Conservation (phyloP, 2,888 invertebrate species). For the Eilema sororculum region DNA sequence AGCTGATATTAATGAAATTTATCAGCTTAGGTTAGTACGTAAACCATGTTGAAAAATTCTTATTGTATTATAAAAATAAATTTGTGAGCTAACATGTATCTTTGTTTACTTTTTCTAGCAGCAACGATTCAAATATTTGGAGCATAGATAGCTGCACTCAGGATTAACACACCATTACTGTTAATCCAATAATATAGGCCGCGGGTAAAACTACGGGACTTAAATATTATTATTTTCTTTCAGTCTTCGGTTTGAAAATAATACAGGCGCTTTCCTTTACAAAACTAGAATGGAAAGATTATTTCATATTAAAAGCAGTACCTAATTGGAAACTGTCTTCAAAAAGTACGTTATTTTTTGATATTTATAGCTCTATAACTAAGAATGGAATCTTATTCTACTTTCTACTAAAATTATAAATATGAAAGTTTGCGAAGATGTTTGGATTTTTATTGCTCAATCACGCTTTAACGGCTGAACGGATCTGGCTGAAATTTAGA, state of each 20-base stretch:
- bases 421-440: no score
- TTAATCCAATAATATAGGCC: not conserved
- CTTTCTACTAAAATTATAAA: no score
- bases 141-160: not conserved
- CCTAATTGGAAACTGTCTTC: no score
- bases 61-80: not conserved
- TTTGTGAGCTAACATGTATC: not conserved
- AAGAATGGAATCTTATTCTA: no score
- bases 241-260: not conserved
- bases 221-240: not conserved
- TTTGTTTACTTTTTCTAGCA: not conserved
- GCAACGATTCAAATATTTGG: not conserved
- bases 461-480: no score
- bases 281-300: not conserved
- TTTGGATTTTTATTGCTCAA: no score
- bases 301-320: not conserved
- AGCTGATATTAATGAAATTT: no score
- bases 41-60: not conserved
- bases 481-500: no score
- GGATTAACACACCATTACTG: not conserved
- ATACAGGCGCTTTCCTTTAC: not conserved
- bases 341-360: not conserved
- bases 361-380: slow-evolving; percentile 15
- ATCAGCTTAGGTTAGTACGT: not conserved
- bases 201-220: not conserved